A percentile compares a stretch with the other conserved stretches of the same genome.
These are phyloP conservation scores for Gyrodactylus salaris DNA, from an alignment of 1,140 invertebrate species.

Conservation along the genomic window DNA sequence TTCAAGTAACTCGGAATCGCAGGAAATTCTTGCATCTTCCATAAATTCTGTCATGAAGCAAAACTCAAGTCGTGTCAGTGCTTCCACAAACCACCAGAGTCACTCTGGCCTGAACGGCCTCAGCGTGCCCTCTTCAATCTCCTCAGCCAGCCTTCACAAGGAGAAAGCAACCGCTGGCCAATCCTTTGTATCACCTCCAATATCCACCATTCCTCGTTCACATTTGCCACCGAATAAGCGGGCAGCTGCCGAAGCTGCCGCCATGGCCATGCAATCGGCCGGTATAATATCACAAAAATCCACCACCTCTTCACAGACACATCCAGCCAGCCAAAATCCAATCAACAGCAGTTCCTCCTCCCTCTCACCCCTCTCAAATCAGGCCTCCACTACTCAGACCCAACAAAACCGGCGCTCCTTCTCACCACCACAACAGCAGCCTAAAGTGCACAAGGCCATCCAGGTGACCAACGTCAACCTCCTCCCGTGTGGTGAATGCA, in stretches of 20 bases:
- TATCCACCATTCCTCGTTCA: not conserved
- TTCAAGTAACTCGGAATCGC: too few species aligned
- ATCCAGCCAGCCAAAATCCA: not conserved
- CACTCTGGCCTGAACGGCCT: too few species aligned
- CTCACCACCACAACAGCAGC: not conserved
- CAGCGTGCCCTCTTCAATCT: too few species aligned
- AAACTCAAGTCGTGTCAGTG: too few species aligned
- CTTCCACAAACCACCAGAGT: too few species aligned
- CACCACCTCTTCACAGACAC: not conserved
- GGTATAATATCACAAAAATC: too few species aligned
- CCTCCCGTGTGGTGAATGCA: not conserved
- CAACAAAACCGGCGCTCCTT: too few species aligned
- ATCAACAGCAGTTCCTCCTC: not conserved
- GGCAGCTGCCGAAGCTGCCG: not conserved
- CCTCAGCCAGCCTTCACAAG: too few species aligned
- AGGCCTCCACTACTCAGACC: not conserved
- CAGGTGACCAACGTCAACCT: not conserved
- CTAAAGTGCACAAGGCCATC: not conserved
- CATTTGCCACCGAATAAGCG: not conserved
- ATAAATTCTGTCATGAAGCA: too few species aligned
- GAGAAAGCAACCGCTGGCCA: too few species aligned
- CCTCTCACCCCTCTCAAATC: not conserved
- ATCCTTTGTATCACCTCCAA: not conserved
- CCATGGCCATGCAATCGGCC: not conserved
- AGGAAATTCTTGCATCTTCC: too few species aligned